Conservation (phyloP, 2,113 vertebrate genomes). For the Burhinus bistriatus region DNA sequence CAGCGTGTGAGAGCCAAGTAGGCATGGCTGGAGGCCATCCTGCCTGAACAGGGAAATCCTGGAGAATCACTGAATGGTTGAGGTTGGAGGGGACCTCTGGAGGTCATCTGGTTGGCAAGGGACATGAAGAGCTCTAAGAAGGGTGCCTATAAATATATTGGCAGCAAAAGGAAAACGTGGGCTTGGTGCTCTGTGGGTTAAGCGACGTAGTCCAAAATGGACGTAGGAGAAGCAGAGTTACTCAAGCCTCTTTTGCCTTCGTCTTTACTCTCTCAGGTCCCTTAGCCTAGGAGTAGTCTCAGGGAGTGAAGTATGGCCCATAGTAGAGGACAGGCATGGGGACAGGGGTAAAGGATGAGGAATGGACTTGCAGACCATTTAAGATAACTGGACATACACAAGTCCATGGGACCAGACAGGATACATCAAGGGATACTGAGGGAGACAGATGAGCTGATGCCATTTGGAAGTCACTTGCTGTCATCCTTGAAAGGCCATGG, state of each 20-base stretch:
- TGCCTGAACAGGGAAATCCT: not conserved
- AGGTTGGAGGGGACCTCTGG: not conserved
- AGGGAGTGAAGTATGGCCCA: not conserved
- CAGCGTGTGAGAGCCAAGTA: not conserved
- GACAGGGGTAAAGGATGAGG: not conserved
- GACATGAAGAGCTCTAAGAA: not conserved
- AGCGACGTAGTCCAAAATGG: not conserved
- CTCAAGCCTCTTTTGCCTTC: not conserved
- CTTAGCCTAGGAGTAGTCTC: not conserved
- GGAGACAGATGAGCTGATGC: not conserved
- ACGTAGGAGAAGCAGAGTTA: not conserved
- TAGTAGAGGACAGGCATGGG: not conserved
- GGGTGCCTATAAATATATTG: not conserved
- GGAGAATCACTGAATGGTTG: not conserved
- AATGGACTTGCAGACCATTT: not conserved
- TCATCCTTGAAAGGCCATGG: not conserved
- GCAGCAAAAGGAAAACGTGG: not conserved
- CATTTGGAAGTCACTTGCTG: not conserved
- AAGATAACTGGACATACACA: not conserved
- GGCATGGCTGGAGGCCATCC: not conserved
- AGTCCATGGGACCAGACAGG: not conserved
- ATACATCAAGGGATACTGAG: not conserved
- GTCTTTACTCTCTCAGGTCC: not conserved
- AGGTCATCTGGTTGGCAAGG: not conserved
- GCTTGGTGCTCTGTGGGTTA: not conserved